These are phyloP conservation scores for Propsilocerus akamusi DNA, from an alignment of 1,140 invertebrate genomes.

Conservation along the genomic window DNA sequence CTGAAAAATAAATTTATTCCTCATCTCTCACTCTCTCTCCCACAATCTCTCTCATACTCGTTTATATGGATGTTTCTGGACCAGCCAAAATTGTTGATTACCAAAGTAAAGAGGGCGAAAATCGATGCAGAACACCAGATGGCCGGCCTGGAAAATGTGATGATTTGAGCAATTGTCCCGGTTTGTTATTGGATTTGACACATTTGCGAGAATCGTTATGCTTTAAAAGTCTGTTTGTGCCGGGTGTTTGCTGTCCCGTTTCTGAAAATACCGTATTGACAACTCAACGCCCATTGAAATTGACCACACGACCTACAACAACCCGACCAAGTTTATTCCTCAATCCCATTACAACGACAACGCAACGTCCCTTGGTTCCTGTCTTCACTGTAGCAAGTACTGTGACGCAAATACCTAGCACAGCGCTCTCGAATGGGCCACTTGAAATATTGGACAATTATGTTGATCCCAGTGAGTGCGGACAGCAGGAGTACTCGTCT, in stretches of 20 bases:
- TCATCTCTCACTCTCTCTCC: neutral
- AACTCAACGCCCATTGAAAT: slow-evolving; percentile 24
- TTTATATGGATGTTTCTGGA: no score
- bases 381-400: neutral
- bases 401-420: neutral
- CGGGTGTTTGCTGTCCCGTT: slow-evolving; percentile 74
- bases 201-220: slow-evolving; percentile 72
- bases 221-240: slow-evolving; percentile 79
- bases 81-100: slow-evolving; percentile 3
- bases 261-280: slow-evolving; percentile 20
- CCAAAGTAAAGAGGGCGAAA: slow-evolving; percentile 20
- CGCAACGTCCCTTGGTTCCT: slow-evolving; percentile 2
- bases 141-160: slow-evolving; percentile 63
- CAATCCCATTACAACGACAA: slow-evolving; percentile 6
- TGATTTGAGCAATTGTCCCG: slow-evolving; percentile 75
- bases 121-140: slow-evolving; percentile 58
- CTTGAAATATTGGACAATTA: neutral
- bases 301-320: slow-evolving; percentile 21
- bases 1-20: neutral
- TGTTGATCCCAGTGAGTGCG: slow-evolving; percentile 46
- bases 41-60: neutral
- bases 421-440: neutral
- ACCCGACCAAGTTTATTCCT: slow-evolving; percentile 11
- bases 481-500: slow-evolving; percentile 58
- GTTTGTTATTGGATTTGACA: slow-evolving; percentile 62